Evolutionary conservation across 2,888 invertebrate genomes (phyloP).

Genomic region (Megastigmus dorsalis): DNA sequence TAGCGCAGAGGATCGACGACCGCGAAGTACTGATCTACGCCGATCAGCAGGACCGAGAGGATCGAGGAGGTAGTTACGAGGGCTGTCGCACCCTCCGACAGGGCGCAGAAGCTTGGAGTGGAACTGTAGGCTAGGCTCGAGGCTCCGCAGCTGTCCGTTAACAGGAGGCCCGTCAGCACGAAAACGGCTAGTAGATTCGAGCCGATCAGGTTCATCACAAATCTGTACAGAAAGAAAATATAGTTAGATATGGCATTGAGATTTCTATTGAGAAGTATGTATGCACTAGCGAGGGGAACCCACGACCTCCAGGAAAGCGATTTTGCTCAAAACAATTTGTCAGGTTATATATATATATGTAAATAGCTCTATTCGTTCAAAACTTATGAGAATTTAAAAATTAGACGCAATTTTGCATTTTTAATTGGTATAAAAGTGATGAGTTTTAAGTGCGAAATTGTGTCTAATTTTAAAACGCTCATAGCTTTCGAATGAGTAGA

Average conservation of each 20-base stretch:
- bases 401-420: no score
- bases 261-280: no score
- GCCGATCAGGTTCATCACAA: slow-evolving; percentile 80
- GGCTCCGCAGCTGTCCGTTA: slow-evolving; percentile 75
- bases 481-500: no score
- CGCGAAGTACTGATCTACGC: slow-evolving; percentile 81
- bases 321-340: not conserved
- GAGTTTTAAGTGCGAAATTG: no score
- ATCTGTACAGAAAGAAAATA: slow-evolving; percentile 75
- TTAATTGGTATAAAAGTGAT: no score
- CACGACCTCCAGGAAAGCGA: no score
- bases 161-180: slow-evolving; percentile 74
- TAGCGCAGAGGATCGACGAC: slow-evolving; percentile 81
- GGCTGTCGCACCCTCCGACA: slow-evolving; percentile 80
- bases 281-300: no score
- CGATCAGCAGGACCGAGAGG: slow-evolving; percentile 79
- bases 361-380: not conserved
- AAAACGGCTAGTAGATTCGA: slow-evolving; percentile 77
- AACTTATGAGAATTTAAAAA: no score
- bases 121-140: slow-evolving; percentile 70
- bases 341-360: not conserved
- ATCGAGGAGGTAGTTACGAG: slow-evolving; percentile 78
- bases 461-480: no score
- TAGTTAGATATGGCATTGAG: not conserved
- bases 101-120: slow-evolving; percentile 76